phyloP scores from a whole-genome alignment of 2,113 vertebrate genomes.

The Anguilla rostrata region DNA sequence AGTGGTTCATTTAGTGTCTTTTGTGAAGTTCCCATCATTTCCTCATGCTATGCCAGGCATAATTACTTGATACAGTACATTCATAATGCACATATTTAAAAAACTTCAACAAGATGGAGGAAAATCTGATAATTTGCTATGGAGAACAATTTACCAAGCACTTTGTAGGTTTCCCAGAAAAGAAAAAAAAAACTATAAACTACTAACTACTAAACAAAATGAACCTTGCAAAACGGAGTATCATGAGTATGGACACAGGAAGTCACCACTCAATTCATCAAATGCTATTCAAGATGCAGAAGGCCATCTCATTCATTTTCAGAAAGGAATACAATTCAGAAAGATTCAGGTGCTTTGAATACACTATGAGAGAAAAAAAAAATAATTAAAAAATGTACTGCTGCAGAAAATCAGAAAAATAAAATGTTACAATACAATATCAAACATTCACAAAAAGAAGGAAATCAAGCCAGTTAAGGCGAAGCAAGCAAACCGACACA shows the following conservation, averaged over 20 bases:
- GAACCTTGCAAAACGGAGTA: neutral
- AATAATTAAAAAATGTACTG: neutral
- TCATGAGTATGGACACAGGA: neutral
- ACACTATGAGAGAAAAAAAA: neutral
- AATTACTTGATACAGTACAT: neutral
- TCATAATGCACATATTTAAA: neutral
- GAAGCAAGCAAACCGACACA: neutral
- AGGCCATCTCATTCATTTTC: neutral
- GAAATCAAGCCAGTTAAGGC: conserved; percentile 1
- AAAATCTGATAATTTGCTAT: neutral
- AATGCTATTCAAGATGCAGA: neutral
- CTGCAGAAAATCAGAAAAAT: neutral
- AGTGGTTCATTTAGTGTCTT: neutral
- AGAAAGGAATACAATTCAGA: neutral
- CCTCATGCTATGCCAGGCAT: neutral
- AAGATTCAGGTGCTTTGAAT: conserved; percentile 4
- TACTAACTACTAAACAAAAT: neutral
- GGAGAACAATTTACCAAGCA: neutral
- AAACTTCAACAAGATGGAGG: neutral
- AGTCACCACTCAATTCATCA: neutral
- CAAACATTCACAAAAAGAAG: neutral
- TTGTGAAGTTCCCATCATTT: neutral
- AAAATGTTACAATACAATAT: neutral
- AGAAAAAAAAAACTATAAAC: neutral
- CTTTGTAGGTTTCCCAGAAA: neutral